Evolutionary conservation across 2,113 vertebrate genomes (phyloP), one percentile per base, ranked within the genome.

Genomic region (Redunca redunca): DNA sequence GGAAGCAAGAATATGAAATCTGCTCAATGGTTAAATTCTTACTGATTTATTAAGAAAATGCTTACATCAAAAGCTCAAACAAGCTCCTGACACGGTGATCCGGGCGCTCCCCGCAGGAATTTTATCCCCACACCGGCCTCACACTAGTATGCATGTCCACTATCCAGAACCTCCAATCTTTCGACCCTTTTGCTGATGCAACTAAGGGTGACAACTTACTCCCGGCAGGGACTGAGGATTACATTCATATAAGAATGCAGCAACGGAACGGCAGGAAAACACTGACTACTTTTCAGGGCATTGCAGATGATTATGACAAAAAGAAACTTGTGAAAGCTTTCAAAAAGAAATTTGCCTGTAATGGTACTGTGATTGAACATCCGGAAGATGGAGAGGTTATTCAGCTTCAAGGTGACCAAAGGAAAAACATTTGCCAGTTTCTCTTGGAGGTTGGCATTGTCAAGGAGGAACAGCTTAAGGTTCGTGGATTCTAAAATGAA

Each of bases 101-200:
- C 40, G 40, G 40, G 40, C 40, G 40, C 40, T 40, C 40, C 40
- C 40, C 40, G 40, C 40, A 40, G 40, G 40, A 40, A 40, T 40
- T 40, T 40, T 40, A 40, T 40, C 40, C 40, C 40, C 40, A 40
- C 40, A 40, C 40, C 40, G 40, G 40, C 40, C 40, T 40, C 40
- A 40, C 40, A 40, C 40, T 40, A 40, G 40, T 40, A 40, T 40
- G 40, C 40, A 40, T 40, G 40, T 40, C 40, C 40, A 40, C 40
- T 40, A 40, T 40, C 40, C 40, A 40, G 40, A 40, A 40, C 40
- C 40, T 40, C 40, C 40, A 40, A 40, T 40, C 40, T 40, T 40
- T 40, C 40, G 99, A 99, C 99, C 99, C 99, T 99, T 99, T 99
- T 99, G 99, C 99, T 99, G 99, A 99, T 99, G 99, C 99, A 99